phyloP scores from a whole-genome alignment of 2,797 vertebrate species.

The Poecilia gillii region DNA sequence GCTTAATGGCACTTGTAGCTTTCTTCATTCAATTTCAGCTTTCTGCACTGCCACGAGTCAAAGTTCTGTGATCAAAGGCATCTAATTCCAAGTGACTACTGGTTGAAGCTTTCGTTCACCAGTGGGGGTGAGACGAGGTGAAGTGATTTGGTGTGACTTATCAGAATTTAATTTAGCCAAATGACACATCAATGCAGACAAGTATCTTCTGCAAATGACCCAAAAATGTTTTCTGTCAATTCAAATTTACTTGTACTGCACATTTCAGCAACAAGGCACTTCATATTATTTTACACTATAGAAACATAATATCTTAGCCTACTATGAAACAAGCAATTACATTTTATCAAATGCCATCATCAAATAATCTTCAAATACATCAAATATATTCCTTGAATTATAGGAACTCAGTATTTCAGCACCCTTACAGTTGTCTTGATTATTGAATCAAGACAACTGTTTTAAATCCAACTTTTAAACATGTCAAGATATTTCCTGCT shows the following conservation, averaged over 20 bases:
- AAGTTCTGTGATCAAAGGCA: not conserved
- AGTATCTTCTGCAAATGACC: not conserved
- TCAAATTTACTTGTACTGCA: not conserved
- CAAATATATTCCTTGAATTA: too few species aligned
- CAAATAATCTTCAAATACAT: not conserved
- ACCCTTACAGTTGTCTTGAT: too few species aligned
- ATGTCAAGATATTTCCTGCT: not conserved
- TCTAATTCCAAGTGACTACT: not conserved
- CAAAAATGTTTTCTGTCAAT: not conserved
- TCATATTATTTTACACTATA: too few species aligned
- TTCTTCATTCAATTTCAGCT: not conserved
- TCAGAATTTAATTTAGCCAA: not conserved
- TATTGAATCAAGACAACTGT: not conserved
- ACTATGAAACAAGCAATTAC: too few species aligned
- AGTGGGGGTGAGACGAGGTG: not conserved
- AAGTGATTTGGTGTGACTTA: not conserved
- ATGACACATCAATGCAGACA: not conserved
- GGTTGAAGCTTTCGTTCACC: not conserved
- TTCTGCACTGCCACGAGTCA: not conserved
- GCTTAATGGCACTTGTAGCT: not conserved
- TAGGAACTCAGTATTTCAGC: too few species aligned
- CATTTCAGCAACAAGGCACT: too few species aligned
- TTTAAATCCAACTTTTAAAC: too few species aligned
- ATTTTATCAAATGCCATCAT: not conserved
- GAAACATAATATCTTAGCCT: too few species aligned